Conservation (phyloP, 1,140 invertebrate species). For the Drosophila varians region DNA sequence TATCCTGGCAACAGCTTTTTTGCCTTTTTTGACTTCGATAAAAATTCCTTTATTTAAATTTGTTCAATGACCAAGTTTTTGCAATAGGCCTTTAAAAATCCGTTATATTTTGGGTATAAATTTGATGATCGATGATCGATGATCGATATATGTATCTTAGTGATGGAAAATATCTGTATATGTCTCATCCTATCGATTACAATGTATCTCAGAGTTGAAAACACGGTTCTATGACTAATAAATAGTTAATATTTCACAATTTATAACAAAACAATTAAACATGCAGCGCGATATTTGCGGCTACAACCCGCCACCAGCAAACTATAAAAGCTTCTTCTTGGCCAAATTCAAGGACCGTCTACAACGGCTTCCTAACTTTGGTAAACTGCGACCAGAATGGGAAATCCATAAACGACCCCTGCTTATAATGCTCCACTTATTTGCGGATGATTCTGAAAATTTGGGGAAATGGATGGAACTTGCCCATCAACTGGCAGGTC, state of each 20-base stretch:
- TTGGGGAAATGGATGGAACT: constrained; percentile 41
- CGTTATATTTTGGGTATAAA: no score
- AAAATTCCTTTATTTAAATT: no score
- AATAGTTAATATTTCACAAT: background rate
- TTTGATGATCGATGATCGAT: no score
- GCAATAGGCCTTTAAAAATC: no score
- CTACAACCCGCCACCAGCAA: constrained; percentile 6
- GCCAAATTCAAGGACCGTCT: constrained; percentile 18
- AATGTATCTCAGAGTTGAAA: no score
- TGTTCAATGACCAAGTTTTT: no score
- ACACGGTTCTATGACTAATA: background rate
- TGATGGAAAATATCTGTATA: no score
- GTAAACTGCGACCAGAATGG: background rate
- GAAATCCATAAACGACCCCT: constrained; percentile 10
- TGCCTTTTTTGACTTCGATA: background rate
- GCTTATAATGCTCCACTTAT: constrained; percentile 38
- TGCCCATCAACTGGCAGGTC: constrained; percentile 30
- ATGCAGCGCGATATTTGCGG: constrained; percentile 11
- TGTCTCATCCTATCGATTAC: no score
- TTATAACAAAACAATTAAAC: background rate
- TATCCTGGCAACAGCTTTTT: constrained; percentile 15
- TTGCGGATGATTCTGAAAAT: constrained; percentile 14
- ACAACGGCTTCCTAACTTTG: constrained; percentile 6
- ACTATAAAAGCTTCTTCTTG: constrained; percentile 23
- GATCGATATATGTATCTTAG: no score